Evolutionary conservation across 1,140 invertebrate genomes (phyloP), one percentile per base, ranked within the genome.

Genomic region (Andricus grossulariae): DNA sequence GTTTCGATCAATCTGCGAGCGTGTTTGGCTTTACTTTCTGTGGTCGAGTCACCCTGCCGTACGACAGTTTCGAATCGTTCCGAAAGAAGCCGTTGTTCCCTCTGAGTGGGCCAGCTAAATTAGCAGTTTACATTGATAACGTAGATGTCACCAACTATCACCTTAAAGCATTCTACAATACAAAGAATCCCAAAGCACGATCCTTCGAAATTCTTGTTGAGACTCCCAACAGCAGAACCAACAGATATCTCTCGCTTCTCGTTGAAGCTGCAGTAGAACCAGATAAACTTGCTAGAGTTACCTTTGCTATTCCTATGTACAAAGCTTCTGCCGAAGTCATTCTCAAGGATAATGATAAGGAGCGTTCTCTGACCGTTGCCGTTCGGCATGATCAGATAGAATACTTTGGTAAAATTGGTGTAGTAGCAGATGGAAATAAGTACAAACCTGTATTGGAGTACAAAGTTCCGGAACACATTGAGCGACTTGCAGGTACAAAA

Each of bases 401-500:
- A 25, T 95, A 94, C 50, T 94, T 89, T 71, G 93, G 90, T 3
- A 94, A 94, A 84, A 87, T 93, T 55, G 95, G 95, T 0, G 90
- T 95, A n/a, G 85, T 90, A 5, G 91, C 93, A 6, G 91, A 92
- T 71, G 94, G 94, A 12, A 89, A 89, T 39, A 93, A 94, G 6
- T 96, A 94, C 85, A 94, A 92, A 75, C 96, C 96, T 1, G 82
- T 96, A 1, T 88, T 96, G 19, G 94, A 96, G 83, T 95, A 95
- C 83, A 92, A 93, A 85, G 77, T 93, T 57, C 93, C 95, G 3
- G 91, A 93, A 77, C 91, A 93, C 74, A 82, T 92, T 80, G 88
- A 89, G 82, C 90, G 91, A 71, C 83, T 89, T 1, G 79, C 85
- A 12, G 83, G 76, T n/a, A 16, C 73, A 0, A 89, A 88, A 72